Evolutionary conservation across 2,888 invertebrate species (phyloP), one percentile per base, ranked within the genome.

Genomic region (Cryptops parisi): DNA sequence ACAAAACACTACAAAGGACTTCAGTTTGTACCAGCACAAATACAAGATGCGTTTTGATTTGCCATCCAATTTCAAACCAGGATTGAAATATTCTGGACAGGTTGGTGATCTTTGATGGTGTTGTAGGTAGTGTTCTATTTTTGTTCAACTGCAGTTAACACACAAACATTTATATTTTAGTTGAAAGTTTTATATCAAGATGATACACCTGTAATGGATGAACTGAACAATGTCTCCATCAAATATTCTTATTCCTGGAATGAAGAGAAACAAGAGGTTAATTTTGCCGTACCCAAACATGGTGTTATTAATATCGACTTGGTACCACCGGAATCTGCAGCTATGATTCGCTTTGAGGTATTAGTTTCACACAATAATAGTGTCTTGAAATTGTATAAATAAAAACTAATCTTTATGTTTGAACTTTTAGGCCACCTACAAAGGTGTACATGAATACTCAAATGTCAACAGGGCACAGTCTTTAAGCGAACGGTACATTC

Each of bases 1-100:
- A 49, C 56, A 58, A 49, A 60, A 59, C 43, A 54, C 55, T 1
- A 57, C 55, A 1, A 55, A 51, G 48, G 57, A 61, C 50, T 62
- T 70, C n/a, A 64, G 63, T 24, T 64, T 69, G 46, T 68, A 70
- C 58, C 59, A 63, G 2, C 59, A 66, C 27, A 65, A 69, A 49
- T 65, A 70, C 47, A 70, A 70, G 58, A 53, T 72, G 27, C 67
- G 69, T 45, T 64, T 71, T 50, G 64, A 69, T 12, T 19, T 26
- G 1, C 66, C 70, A 3, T 67, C 68, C 44, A 69, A 67, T 3
- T 72, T 71, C 63, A 72, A 72, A 58, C 72, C 72, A 21, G 72
- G 70, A 3, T 65, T 72, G 23, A 61, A 64, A 40, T 72, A 70
- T 59, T 66, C 65, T 23, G 68, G 68, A 5, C 66, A 67, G 52